Base-by-base conservation (phyloP, 2,113 vertebrate species). In the Semicossyphus pulcher region DNA sequence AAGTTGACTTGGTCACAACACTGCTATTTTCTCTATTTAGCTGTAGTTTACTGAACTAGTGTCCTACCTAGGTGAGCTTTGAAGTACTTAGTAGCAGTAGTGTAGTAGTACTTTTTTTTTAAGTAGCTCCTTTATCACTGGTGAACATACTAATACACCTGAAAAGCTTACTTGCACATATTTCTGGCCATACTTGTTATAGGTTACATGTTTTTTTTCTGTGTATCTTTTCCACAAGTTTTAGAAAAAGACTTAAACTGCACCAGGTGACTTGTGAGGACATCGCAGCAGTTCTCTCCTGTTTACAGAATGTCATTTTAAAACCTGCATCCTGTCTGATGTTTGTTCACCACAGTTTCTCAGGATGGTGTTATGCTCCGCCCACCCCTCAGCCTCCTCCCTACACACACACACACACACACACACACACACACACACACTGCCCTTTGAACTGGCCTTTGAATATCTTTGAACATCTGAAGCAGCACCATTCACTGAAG, bases 281-380 rank as follows among this genome's bases (percentile, higher is more conserved):
- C n/a, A n/a, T n/a, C n/a, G n/a, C n/a, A n/a, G n/a, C n/a, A 10
- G 34, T 7, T 32, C 10, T 28, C 47, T 52, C 23, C 31, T 37
- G 31, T 53, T 59, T 28, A 20, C 47, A 70, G 52, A 57, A 70
- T 51, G 62, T 28, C 39, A 21, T 32, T 59, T 34, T 26, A 36
- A 73, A 56, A 70, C 32, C 59, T 72, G 41, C 71, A 59, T 86
- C 80, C 84, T 83, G 69, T 73, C 60, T 77, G 49, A 44, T 53
- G 45, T 65, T 66, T 65, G 61, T 63, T 57, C 23, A 74, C 59
- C 31, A 34, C 10, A 4, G 72, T 66, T 75, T 76, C 61, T 67
- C 45, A 60, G 44, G 77, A 76, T 31, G 36, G 56, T 65, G 81
- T 75, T 49, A 84, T 72, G 76, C 72, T 81, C 9, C 41, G 72